These are phyloP conservation scores for Conopomorpha cramerella DNA, from an alignment of 1,140 invertebrate species.

Conservation along the genomic window DNA sequence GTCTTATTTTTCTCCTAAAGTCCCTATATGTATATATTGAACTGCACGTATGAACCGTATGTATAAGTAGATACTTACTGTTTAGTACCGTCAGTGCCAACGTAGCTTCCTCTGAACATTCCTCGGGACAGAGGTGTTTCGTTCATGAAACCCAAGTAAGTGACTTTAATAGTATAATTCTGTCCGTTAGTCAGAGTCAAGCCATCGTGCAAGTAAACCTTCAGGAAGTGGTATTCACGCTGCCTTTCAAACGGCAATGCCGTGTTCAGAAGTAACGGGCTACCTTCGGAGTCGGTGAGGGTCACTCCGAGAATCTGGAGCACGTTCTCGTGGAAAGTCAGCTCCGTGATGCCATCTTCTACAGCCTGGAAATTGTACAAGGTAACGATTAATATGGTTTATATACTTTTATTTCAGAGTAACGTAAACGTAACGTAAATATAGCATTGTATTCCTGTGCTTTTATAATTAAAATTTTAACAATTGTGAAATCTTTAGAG, in stretches of 20 bases:
- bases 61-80: conserved; percentile 21
- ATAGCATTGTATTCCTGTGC: no score
- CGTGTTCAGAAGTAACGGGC: conserved; percentile 11
- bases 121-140: conserved; percentile 44
- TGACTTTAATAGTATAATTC: conserved; percentile 19
- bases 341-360: conserved; percentile 12
- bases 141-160: conserved; percentile 42
- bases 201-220: conserved; percentile 25
- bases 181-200: conserved; percentile 16
- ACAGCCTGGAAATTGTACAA: conserved; percentile 21
- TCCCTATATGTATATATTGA: no score
- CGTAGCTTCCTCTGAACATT: conserved; percentile 42
- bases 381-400: conserved; percentile 1
- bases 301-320: conserved; percentile 22
- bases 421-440: no score
- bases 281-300: conserved; percentile 11
- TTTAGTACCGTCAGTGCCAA: conserved; percentile 18
- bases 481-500: no score
- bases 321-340: conserved; percentile 41
- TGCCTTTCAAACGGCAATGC: conserved; percentile 22
- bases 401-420: no score
- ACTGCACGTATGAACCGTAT: no score
- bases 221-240: conserved; percentile 28
- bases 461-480: no score
- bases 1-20: no score